phyloP scores from a whole-genome alignment of 2,113 vertebrate species.

The Craseonycteris thonglongyai region DNA sequence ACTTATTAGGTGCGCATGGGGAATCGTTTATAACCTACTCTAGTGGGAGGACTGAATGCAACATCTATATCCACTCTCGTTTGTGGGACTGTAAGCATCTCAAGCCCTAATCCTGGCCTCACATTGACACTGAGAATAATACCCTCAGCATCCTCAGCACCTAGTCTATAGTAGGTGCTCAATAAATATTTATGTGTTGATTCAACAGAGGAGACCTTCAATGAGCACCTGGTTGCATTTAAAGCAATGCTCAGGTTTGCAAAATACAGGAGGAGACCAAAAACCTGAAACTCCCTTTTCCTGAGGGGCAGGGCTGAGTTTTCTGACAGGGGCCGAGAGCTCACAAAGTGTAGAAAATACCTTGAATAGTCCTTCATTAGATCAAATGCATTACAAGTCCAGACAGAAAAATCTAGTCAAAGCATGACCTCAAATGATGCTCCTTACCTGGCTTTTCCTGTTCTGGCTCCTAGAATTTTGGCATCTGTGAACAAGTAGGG shows the following conservation, averaged over 20 bases:
- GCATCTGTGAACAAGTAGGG: background rate
- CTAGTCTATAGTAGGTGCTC: background rate
- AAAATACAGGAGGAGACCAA: background rate
- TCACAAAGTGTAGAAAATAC: background rate
- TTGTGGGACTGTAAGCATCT: fast-evolving
- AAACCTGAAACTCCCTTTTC: background rate
- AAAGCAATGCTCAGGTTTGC: background rate
- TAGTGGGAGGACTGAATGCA: background rate
- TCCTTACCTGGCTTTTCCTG: background rate
- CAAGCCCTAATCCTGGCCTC: background rate
- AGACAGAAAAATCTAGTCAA: background rate
- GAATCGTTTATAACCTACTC: background rate
- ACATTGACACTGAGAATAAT: background rate
- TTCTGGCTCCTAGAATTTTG: background rate
- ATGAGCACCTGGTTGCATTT: background rate
- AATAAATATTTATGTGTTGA: background rate
- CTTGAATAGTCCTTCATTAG: background rate
- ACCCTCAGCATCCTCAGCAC: background rate
- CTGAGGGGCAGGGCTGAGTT: background rate
- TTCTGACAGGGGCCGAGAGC: background rate
- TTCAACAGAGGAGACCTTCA: background rate
- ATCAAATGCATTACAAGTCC: background rate
- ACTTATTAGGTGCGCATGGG: background rate
- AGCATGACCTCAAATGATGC: background rate
- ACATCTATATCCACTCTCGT: background rate